phyloP scores from a whole-genome alignment of 2,797 vertebrate species.

The Catostomus latipinnis region DNA sequence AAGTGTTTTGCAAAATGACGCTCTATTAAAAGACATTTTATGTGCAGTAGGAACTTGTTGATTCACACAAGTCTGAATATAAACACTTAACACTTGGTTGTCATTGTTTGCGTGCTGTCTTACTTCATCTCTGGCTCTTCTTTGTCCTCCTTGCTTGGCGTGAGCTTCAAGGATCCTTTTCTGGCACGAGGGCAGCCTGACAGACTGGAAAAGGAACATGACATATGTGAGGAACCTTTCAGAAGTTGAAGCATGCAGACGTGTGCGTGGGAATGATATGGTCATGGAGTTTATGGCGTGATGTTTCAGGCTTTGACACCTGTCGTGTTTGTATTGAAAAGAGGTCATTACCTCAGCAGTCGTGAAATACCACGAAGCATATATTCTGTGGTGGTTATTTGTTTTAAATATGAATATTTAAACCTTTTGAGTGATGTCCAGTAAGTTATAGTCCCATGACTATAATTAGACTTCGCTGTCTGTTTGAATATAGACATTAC shows the following conservation, averaged over 20 bases:
- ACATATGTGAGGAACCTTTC: constrained; percentile 59
- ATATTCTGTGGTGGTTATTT: too few relatives aligned
- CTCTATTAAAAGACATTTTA: background rate
- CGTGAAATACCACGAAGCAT: constrained; percentile 51
- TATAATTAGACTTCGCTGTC: background rate
- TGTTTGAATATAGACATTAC: background rate
- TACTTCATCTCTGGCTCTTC: constrained; percentile 99
- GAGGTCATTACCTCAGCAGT: constrained; percentile 46
- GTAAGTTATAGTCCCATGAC: background rate
- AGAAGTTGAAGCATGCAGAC: constrained; percentile 62
- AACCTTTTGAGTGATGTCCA: background rate
- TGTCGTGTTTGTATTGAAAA: constrained; percentile 35
- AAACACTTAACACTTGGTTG: background rate
- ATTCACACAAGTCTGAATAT: background rate
- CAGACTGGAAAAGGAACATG: constrained; percentile 82
- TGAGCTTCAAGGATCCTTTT: constrained; percentile 95
- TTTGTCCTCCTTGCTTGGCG: constrained; percentile 97
- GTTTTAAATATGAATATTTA: constrained; percentile 13
- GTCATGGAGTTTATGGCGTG: background rate
- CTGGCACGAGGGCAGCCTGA: constrained; percentile 98
- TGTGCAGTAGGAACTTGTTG: background rate
- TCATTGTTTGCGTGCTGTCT: constrained; percentile 61
- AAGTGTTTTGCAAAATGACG: background rate
- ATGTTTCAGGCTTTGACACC: constrained; percentile 39
- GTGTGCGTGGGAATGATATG: constrained; percentile 52